Evolutionary conservation across 2,888 invertebrate genomes (phyloP), one percentile per base, ranked within the genome.

Genomic region (Eremobia ochroleuca): DNA sequence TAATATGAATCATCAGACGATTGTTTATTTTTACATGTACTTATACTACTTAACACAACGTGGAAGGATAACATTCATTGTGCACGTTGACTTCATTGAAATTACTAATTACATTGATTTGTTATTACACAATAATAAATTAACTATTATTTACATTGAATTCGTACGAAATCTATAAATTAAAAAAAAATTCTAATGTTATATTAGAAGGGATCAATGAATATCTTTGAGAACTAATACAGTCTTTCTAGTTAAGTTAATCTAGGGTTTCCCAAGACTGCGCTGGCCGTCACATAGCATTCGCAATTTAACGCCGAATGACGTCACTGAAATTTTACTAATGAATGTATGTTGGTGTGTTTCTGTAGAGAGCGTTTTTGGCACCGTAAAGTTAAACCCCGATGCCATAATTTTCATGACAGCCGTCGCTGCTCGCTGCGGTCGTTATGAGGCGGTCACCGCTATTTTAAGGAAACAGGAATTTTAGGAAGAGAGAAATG

Each of bases 111-210:
- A 78, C 70, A 85, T 67, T 71, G 40, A 71, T 25, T 81, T 64
- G 72, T 78, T 90, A 89, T 77, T 90, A 89, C 73, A 88, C 73
- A 88, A 86, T 87, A 86, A 92, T 91, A 90, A 90, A 88, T 88
- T 88, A 92, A 91, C 90, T 87, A 77, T 68, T 92, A 92, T 92
- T 87, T 92, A 93, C 91, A 91, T 52, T 78, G 34, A 28, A 73
- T 21, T 66, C 43, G 64, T 81, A 77, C 31, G 69, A 62, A 70
- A 61, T 65, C 64, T 72, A 81, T 77, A n/a, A 55, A 66, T n/a
- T n/a, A n/a, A n/a, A n/a, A n/a, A n/a, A n/a, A n/a, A n/a, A n/a
- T n/a, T n/a, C n/a, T n/a, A 76, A 72, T 79, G n/a, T 71, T n/a
- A 64, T 13, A 72, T 71, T 58, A 55, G 18, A 82, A 66, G 40